Conservation (phyloP, 2,113 vertebrate genomes). For the Grus americana region DNA sequence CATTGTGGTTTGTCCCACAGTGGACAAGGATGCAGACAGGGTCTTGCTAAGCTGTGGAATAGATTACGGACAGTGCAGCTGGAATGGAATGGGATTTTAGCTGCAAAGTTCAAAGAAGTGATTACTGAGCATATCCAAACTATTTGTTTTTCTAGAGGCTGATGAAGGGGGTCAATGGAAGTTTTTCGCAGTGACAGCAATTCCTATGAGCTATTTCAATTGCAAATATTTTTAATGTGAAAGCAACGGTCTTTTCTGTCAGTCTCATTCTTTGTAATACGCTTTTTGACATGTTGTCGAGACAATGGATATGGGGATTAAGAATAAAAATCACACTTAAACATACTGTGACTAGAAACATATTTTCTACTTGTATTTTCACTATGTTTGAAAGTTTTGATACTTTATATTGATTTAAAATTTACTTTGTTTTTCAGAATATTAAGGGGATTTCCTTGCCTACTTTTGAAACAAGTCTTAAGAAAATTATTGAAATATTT, state of each 20-base stretch:
- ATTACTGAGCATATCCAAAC: not conserved
- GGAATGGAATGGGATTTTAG: not conserved
- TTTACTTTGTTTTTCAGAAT: not conserved
- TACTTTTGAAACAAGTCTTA: not conserved
- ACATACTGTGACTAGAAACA: not conserved
- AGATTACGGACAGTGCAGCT: not conserved
- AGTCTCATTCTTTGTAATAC: not conserved
- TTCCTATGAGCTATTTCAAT: not conserved
- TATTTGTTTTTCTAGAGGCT: not conserved
- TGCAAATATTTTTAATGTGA: not conserved
- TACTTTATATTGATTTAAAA: not conserved
- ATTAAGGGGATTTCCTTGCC: not conserved
- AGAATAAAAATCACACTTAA: not conserved
- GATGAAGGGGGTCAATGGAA: not conserved
- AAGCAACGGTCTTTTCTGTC: not conserved
- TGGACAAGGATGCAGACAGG: not conserved
- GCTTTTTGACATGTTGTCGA: not conserved
- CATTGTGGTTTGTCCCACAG: not conserved
- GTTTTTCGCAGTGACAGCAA: not conserved
- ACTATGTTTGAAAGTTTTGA: not conserved
- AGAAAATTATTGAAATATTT: not conserved
- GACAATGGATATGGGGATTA: not conserved
- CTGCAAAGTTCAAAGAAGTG: not conserved
- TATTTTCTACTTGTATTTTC: not conserved
- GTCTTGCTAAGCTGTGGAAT: not conserved